Evolutionary conservation across 1,140 invertebrate genomes (phyloP).

Genomic region (Homalodisca vitripennis): DNA sequence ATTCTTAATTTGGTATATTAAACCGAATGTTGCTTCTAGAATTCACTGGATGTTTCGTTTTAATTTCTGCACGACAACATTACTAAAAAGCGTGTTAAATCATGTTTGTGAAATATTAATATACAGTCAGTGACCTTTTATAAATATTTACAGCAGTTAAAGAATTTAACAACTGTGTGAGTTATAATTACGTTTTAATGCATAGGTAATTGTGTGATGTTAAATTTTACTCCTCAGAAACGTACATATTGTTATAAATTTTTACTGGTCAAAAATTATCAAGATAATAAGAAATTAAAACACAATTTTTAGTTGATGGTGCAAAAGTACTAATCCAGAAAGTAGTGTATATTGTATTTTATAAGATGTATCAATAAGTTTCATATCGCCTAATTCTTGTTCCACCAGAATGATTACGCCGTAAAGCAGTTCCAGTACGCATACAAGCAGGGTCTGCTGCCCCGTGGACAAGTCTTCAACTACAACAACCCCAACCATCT

Average conservation of each 20-base stretch:
- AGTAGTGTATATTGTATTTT: not conserved
- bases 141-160: too few species aligned
- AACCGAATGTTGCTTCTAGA: too few species aligned
- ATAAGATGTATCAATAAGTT: not conserved
- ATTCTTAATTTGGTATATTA: too few species aligned
- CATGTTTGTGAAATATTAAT: too few species aligned
- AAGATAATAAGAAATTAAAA: not conserved
- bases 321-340: not conserved
- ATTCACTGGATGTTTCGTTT: too few species aligned
- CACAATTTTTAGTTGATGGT: not conserved
- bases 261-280: not conserved
- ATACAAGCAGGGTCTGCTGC: slow-evolving; percentile 56
- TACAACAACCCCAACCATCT: slow-evolving; percentile 57
- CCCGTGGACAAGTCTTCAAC: slow-evolving; percentile 61
- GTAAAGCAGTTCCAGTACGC: slow-evolving; percentile 58
- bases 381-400: not conserved
- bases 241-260: not conserved
- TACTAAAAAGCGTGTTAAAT: too few species aligned
- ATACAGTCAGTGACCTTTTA: too few species aligned
- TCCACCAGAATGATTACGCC: slow-evolving; percentile 52
- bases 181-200: too few species aligned
- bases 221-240: not conserved
- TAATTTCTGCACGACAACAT: too few species aligned
- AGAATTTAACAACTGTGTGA: too few species aligned
- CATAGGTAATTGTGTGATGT: too few species aligned